phyloP scores from a whole-genome alignment of 2,888 invertebrate species.

The Drosophila antonietae region DNA sequence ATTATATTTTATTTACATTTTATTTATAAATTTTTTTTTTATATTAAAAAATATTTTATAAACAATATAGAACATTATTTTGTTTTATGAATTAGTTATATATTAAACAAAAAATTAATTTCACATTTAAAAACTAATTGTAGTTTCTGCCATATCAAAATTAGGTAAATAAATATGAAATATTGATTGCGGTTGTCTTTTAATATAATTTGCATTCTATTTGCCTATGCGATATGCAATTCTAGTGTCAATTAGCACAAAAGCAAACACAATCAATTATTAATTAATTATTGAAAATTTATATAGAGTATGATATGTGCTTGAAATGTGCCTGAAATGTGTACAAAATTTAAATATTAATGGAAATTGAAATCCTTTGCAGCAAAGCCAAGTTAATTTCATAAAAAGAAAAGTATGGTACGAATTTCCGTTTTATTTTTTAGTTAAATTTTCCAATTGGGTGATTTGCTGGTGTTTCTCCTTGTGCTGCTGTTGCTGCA shows the following conservation, averaged over 20 bases:
- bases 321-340: not conserved
- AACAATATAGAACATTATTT: too few species aligned
- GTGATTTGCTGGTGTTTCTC: constrained; percentile 13
- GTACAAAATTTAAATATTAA: not conserved
- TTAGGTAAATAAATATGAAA: not conserved
- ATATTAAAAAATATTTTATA: too few species aligned
- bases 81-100: too few species aligned
- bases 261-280: constrained; percentile 11
- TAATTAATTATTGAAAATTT: not conserved
- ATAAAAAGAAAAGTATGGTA: constrained; percentile 14
- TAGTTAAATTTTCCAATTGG: constrained; percentile 31
- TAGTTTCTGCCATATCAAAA: not conserved
- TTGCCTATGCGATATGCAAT: constrained; percentile 8
- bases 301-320: not conserved
- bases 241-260: constrained; percentile 15
- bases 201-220: constrained; percentile 8
- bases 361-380: not conserved
- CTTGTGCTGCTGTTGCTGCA: constrained; percentile 33
- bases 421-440: constrained; percentile 20
- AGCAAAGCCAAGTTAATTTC: not conserved
- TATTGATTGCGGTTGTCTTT: constrained; percentile 8
- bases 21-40: not conserved
- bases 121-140: not conserved
- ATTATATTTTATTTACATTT: too few species aligned
- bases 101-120: too few species aligned